Evolutionary conservation across 2,797 vertebrate species (phyloP), one percentile per base, ranked within the genome.

Genomic region (Microctenopoma steveboyesi): DNA sequence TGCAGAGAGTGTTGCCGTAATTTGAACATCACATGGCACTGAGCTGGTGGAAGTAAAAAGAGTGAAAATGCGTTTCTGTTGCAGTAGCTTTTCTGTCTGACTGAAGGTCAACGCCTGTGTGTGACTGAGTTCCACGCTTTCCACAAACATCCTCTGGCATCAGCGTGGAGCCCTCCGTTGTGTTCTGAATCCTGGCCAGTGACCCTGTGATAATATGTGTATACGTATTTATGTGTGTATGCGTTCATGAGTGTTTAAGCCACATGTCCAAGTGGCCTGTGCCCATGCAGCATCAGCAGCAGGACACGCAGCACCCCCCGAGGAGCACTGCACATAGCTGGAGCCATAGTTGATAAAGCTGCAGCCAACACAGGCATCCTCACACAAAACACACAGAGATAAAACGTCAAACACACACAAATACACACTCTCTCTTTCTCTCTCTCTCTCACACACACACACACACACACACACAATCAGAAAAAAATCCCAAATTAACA

Each of bases 331-430:
- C 66, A 64, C 51, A 55, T 78, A 84, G 87, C 88, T 79, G 88
- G 82, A 84, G 74, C 65, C 63, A 52, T 58, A 64, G 43, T 87
- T 86, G 87, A 91, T 89, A 89, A 88, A 91, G 81, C 85, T 56
- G 74, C 16, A 71, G 88, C 79, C 87, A 91, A 81, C 69, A 63
- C 63, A 57, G 79, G 66, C 64, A 70, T 59, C 47, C 43, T 53
- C 58, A 42, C 74, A 77, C 54, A 68, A 54, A 68, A 78, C 66
- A 59, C 47, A 56, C 59, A 60, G 43, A 72, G 45, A 83, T 65
- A 76, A 60, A 81, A 61, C 57, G 35, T 12, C 52, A 78, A 35
- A 62, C 74, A 78, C 52, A 70, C 68, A 68, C 39, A 52, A 54
- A 62, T 43, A 64, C 43, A 48, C 14, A 52, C 56, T 40, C 27